Base-by-base conservation (phyloP, 2,888 invertebrate genomes). In the Cerastoderma edule region DNA sequence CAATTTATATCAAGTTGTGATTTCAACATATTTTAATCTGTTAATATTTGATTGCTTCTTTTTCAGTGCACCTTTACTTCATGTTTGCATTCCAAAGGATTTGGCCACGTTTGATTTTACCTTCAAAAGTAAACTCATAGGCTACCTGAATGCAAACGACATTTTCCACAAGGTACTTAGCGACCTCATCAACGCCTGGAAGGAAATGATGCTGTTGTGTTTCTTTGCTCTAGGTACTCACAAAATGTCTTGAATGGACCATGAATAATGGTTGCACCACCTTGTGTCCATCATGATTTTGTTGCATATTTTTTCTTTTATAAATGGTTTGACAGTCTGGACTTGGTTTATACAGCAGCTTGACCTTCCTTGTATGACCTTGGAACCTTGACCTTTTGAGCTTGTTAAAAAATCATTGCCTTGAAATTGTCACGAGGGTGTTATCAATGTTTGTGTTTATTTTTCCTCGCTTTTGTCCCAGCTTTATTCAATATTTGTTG, bases 171-270 rank as follows among this genome's bases (percentile, higher is more conserved):
- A 97, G 93, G 95, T 97, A 91, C 93, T 98, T 28, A 95, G 96
- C 63, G 98, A 98, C 93, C 94, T 98, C 5, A 97, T 97, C 90
- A 95, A 95, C 75, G 96, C 97, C 33, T 97, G 97, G 97, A 95
- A 95, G 89, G 95, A 96, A 92, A 96, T 98, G 93, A 94, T 97
- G 63, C 95, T 95, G 32, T 95, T 98, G 87, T 95, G 96, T 63
- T 95, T 96, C 75, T 93, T 97, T 76, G 95, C 97, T 74, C 95
- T 98, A 90, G 95, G 97, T 97, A 95, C 94, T 66, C 22, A 53
- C 27, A 35, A 46, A 16, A 35, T n/a, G 30, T 27, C 24, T 70
- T 30, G 39, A 39, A n/a, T 33, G 54, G 63, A 19, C 50, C 48
- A 54, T 27, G 60, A 44, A 30, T 24, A 53, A 32, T 64, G 57